A percentile compares a stretch with the other conserved stretches of the same genome.
Evolutionary conservation across 2,113 vertebrate species (phyloP).

Genomic region (Syngnathus typhle): DNA sequence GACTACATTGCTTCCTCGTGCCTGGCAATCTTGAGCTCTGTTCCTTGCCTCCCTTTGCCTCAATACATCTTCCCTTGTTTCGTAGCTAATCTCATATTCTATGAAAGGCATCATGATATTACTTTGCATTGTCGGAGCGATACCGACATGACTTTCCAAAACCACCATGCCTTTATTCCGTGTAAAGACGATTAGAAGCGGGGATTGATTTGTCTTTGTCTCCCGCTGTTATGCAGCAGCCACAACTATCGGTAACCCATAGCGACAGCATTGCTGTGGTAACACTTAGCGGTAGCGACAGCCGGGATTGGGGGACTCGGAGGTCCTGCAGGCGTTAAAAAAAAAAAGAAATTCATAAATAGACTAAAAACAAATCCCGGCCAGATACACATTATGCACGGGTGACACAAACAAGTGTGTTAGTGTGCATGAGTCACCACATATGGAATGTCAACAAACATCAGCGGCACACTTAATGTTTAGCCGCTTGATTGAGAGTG

Average conservation of each 20-base stretch:
- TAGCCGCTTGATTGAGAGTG: not conserved
- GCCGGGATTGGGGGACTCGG: constrained; percentile 44
- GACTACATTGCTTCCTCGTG: constrained; percentile 35
- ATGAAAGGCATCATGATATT: constrained; percentile 33
- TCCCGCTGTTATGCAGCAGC: constrained; percentile 36
- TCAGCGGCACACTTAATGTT: constrained; percentile 14
- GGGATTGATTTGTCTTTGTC: constrained; percentile 59
- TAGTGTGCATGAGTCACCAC: constrained; percentile 22
- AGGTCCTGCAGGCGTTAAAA: constrained; percentile 27
- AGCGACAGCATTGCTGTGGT: constrained; percentile 59
- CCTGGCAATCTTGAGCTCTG: constrained; percentile 19
- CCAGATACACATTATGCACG: constrained; percentile 7
- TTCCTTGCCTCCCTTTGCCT: constrained; percentile 6
- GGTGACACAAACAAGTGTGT: constrained; percentile 33
- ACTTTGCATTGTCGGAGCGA: constrained; percentile 35
- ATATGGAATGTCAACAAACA: constrained; percentile 32
- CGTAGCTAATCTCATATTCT: constrained; percentile 52
- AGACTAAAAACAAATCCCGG: constrained; percentile 12
- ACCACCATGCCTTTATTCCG: constrained; percentile 20
- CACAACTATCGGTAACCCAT: constrained; percentile 57
- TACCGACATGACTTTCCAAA: constrained; percentile 30
- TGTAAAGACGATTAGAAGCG: constrained; percentile 52
- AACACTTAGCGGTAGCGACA: constrained; percentile 58
- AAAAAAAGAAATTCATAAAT: no score
- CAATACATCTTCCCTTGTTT: constrained; percentile 26